Evolutionary conservation across 2,113 vertebrate species (phyloP), one percentile per base, ranked within the genome.

Genomic region (Sapayoa aenigma): DNA sequence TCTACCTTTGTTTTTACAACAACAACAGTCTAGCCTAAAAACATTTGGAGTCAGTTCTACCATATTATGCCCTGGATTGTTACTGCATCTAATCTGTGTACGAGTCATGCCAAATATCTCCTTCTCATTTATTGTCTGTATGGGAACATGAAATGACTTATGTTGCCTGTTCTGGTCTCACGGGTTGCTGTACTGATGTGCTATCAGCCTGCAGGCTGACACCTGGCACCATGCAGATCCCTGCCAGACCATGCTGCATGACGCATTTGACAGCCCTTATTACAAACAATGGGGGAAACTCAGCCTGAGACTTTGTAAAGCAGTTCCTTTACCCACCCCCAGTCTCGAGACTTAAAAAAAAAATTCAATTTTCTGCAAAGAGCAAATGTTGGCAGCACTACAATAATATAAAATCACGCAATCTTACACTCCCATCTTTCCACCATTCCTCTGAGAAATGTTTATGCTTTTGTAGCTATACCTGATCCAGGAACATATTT

Each of bases 171-270:
- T 42, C 72, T 2, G 1, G 23, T 80, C 49, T 41, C 24, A 5
- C 0, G 1, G 52, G 4, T 8, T 83, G 66, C 39, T 79, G 49
- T 4, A 19, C 35, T 3, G 39, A 52, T 68, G 21, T 0, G 0
- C 44, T 44, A 13, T 27, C 53, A 86, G 58, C 76, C 66, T 60
- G 49, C 72, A 72, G 72, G 91, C 72, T 73, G 73, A 55, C 77
- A 81, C 65, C 74, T 87, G 89, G 55, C 12, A 28, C 33, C 0
- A 0, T 23, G 28, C 0, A 0, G n/a, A 60, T 74, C 68, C 41
- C 50, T 66, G 59, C 72, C 89, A 80, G 91, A 15, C 28, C n/a
- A 5, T 1, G 12, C 6, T 9, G 31, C 8, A 2, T 0, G 2
- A 9, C 1, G 3, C 1, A 0, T 25, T 67, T 28, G 12, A 50